Conservation (phyloP, 2,797 vertebrate species). For the Tamandua tetradactyla region DNA sequence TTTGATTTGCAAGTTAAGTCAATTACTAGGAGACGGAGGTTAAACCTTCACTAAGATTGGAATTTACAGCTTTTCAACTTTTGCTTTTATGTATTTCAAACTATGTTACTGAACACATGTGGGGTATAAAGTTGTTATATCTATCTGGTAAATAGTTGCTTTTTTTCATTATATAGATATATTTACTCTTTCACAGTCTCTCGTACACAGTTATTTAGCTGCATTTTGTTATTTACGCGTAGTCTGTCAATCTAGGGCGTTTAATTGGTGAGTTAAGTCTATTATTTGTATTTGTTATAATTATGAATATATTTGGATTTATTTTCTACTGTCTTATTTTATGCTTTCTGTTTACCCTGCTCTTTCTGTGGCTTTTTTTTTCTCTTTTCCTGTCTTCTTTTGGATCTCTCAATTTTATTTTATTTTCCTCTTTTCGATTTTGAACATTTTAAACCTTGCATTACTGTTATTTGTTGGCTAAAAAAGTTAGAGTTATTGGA, state of each 20-base stretch:
- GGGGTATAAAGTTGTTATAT: background rate
- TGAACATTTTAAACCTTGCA: background rate
- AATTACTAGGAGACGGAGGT: background rate
- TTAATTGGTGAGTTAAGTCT: background rate
- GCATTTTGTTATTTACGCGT: background rate
- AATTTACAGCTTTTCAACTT: background rate
- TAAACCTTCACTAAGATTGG: background rate
- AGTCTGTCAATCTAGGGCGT: background rate
- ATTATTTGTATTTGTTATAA: background rate
- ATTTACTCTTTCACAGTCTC: background rate
- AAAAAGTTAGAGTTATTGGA: background rate
- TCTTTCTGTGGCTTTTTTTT: background rate
- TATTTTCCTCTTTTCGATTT: background rate
- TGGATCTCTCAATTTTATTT: background rate
- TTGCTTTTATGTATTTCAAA: background rate
- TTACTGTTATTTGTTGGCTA: background rate
- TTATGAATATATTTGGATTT: background rate
- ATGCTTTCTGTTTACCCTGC: background rate
- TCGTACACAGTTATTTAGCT: background rate
- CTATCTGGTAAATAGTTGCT: background rate
- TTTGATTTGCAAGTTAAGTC: background rate
- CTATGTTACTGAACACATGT: background rate
- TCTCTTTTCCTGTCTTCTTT: background rate
- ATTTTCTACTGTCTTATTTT: background rate
- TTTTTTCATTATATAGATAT: background rate